phyloP scores from a whole-genome alignment of 2,888 invertebrate genomes.

The Andrena hattorfiana region DNA sequence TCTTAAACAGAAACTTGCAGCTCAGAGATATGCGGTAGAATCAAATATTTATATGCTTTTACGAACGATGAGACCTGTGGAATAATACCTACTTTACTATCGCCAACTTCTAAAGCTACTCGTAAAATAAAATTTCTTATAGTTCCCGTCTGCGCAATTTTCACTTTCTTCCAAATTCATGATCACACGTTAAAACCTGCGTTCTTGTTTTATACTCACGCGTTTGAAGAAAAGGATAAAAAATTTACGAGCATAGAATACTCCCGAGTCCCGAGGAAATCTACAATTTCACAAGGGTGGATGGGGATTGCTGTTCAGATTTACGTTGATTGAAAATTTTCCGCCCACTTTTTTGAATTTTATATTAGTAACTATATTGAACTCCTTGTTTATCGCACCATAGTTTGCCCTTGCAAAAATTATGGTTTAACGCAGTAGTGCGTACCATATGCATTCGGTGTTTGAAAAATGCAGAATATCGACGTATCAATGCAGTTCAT shows the following conservation, averaged over 20 bases:
- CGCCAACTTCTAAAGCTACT: background rate
- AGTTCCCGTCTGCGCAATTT: background rate
- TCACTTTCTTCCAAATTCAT: background rate
- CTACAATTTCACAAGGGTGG: no score
- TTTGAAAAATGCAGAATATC: background rate
- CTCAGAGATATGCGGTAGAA: background rate
- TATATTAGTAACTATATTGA: no score
- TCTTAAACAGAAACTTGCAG: constrained; percentile 2
- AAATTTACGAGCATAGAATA: no score
- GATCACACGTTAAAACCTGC: no score
- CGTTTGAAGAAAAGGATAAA: no score
- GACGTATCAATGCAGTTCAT: background rate
- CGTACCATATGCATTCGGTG: background rate
- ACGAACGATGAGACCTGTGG: background rate
- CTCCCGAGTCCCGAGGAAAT: no score
- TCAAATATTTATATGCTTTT: background rate
- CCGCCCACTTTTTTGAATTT: no score
- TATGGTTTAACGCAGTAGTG: no score
- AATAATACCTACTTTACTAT: background rate
- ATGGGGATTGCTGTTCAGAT: no score
- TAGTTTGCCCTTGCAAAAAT: background rate
- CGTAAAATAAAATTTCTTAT: background rate
- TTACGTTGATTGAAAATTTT: no score
- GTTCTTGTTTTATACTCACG: no score
- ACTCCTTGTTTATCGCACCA: background rate